Evolutionary conservation across 2,888 invertebrate genomes (phyloP), one percentile per base, ranked within the genome.

Genomic region (Buathra laborator): DNA sequence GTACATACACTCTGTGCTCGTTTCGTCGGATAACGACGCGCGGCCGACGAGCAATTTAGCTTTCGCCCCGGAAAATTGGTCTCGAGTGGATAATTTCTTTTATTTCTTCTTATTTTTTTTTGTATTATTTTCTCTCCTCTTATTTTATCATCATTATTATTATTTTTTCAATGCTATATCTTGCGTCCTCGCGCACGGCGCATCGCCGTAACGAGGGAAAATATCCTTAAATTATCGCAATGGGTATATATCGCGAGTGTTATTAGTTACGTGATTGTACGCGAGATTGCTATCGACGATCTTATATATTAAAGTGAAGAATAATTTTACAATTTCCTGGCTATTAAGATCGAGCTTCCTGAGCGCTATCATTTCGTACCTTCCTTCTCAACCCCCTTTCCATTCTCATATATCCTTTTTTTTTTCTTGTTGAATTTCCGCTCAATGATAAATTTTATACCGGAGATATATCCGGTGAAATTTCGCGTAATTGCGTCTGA

Each of bases 71-170:
- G 72, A 64, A 80, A 80, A 71, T 80, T 80, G 72, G 53, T 66
- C 66, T 56, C 64, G 64, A 80, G 79, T 72, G 75, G 75, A 64
- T 76, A 29, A 76, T 81, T 81, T 19, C 44, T 67, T 81, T 75
- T 74, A 59, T 59, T 46, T 56, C 53, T 29, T 44, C 53, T 81
- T 19, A 29, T 67, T 81, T 68, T 74, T 59, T 46, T 56, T 43
- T 29, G 29, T 51, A 7, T 29, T 2, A 32, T 32, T 51, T n/a
- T 51, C 29, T 56, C 19, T 19, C 10, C 44, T 53, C 6, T 44
- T 24, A 56, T 56, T 67, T 68, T 77, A 68, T 51, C 43, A n/a
- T 56, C 0, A 64, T 79, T 66, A 79, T 19, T 79, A 43, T 71
- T 29, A 71, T 53, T 43, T 29, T 64, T 64, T 14, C 24, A 71